Conservation (phyloP, 37 sponge, comb jelly and placozoan species). For the Cladorhizidae sp. region DNA sequence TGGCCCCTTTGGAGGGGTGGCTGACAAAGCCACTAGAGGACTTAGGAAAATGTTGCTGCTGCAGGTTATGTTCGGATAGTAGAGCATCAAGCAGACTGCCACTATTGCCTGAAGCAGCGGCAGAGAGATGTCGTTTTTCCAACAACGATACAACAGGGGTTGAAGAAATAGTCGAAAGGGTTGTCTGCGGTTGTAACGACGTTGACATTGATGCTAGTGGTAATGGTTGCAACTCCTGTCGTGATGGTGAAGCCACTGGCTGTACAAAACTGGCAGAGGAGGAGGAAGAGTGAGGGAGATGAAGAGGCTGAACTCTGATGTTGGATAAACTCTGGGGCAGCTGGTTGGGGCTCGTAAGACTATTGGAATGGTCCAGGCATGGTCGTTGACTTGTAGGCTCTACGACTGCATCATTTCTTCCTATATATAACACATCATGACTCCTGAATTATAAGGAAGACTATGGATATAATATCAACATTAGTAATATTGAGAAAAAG, state of each 20-base stretch:
- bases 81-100: neutral
- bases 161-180: neutral
- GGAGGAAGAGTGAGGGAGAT: neutral
- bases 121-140: neutral
- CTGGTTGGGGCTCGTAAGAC: neutral
- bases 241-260: too few species aligned
- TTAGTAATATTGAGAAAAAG: too few species aligned
- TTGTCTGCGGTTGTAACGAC: neutral
- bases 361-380: neutral
- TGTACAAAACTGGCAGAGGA: neutral
- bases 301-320: conserved; percentile 18
- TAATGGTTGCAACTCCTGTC: too few species aligned
- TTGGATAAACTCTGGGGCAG: neutral
- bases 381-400: conserved; percentile 1
- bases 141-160: neutral
- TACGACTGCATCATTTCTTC: neutral
- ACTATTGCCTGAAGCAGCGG: neutral
- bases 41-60: too few species aligned
- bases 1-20: neutral
- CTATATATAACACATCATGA: too few species aligned
- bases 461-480: too few species aligned
- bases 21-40: too few species aligned
- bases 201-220: neutral
- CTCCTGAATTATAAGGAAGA: too few species aligned
- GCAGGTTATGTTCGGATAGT: too few species aligned